These are phyloP conservation scores for Hormaphis cornu DNA, from an alignment of 1,140 invertebrate genomes.

Conservation along the genomic window DNA sequence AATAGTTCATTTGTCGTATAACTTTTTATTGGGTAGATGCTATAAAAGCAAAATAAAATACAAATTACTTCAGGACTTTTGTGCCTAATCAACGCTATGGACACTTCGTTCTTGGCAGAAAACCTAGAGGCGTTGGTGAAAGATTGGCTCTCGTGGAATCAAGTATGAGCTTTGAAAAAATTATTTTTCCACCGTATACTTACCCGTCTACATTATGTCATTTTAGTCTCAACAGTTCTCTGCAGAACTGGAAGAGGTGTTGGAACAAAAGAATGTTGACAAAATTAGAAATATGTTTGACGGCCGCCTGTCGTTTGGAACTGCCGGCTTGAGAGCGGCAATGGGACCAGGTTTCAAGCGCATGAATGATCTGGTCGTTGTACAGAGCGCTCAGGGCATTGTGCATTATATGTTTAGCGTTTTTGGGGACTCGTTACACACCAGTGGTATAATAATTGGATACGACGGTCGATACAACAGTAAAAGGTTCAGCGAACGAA, in stretches of 20 bases:
- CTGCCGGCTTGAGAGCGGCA: conserved; percentile 76
- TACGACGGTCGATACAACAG: conserved; percentile 94
- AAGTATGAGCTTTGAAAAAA: neutral
- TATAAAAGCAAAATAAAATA: too few species aligned
- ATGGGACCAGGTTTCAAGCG: conserved; percentile 88
- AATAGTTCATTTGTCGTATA: too few species aligned
- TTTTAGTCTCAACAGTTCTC: conserved; percentile 35
- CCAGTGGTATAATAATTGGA: conserved; percentile 75
- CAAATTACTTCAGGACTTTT: too few species aligned
- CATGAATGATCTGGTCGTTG: conserved; percentile 96
- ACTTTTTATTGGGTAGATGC: too few species aligned
- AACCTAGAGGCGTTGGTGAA: neutral
- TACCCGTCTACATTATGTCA: neutral
- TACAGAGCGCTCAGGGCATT: conserved; percentile 92
- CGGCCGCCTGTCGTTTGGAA: conserved; percentile 70
- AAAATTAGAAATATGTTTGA: conserved; percentile 52
- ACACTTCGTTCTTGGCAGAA: neutral
- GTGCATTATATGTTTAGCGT: conserved; percentile 61
- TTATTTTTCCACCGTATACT: neutral
- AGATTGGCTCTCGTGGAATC: conserved; percentile 15
- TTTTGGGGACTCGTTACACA: conserved; percentile 43
- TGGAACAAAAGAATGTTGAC: conserved; percentile 45
- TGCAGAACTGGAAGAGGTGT: conserved; percentile 47
- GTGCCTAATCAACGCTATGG: too few species aligned
- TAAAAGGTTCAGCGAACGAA: conserved; percentile 53